These are phyloP conservation scores for Sebastiscus tertius DNA, from an alignment of 2,797 vertebrate genomes.

Conservation along the genomic window DNA sequence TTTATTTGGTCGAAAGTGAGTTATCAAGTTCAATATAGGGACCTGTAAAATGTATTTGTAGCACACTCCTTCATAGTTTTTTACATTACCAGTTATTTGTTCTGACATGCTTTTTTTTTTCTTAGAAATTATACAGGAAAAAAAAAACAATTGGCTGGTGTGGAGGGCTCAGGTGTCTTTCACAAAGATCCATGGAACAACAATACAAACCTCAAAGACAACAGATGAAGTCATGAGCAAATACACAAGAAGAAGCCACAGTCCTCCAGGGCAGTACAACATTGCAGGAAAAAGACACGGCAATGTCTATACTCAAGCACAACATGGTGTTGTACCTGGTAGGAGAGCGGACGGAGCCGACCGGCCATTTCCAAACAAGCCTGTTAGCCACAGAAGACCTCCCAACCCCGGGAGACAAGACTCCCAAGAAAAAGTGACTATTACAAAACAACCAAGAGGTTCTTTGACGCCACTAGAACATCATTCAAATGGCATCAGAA, in stretches of 20 bases:
- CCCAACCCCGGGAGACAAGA: conserved; percentile 20
- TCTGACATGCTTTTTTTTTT: not conserved
- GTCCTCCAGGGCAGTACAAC: conserved; percentile 35
- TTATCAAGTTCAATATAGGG: not conserved
- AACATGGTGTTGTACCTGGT: conserved; percentile 41
- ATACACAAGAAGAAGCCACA: conserved; percentile 6
- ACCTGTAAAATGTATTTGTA: not conserved
- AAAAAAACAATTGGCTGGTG: conserved; percentile 29
- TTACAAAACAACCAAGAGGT: conserved; percentile 34
- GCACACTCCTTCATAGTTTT: not conserved
- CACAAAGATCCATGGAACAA: not conserved
- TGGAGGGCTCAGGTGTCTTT: conserved; percentile 34
- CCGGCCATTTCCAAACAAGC: conserved; percentile 84
- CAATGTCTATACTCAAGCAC: conserved; percentile 17
- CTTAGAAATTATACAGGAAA: conserved; percentile 36
- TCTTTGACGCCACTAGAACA: not conserved
- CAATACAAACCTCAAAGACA: conserved; percentile 52
- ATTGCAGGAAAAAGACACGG: conserved; percentile 33
- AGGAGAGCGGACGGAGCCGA: conserved; percentile 73
- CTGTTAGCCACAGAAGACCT: conserved; percentile 77
- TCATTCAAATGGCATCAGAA: conserved; percentile 1
- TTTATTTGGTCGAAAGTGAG: not conserved
- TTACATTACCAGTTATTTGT: not conserved
- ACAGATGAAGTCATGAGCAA: conserved; percentile 61
- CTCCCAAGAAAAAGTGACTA: conserved; percentile 19